Percentiles rank a stretch among this genome's conserved stretches.
These are phyloP conservation scores for Bombus impatiens DNA, from an alignment of 1,140 invertebrate genomes.

Conservation along the genomic window DNA sequence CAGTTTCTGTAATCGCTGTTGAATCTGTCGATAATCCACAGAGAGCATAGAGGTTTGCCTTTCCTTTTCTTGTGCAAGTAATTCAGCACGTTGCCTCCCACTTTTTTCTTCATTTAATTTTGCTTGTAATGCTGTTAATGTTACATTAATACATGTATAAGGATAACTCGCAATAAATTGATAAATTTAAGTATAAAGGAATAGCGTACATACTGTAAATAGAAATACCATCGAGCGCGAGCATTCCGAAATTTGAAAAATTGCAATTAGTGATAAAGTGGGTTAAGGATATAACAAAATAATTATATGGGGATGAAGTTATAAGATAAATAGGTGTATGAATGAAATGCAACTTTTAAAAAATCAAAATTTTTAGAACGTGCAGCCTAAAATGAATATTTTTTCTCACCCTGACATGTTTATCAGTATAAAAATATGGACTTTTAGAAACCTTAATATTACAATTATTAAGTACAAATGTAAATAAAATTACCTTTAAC, in stretches of 20 bases:
- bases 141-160: constrained; percentile 17
- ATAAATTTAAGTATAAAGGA: constrained; percentile 4
- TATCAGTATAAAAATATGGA: constrained; percentile 13
- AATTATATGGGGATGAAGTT: not conserved
- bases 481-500: constrained; percentile 88
- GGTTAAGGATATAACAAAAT: constrained; percentile 6
- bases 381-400: not conserved
- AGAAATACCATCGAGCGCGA: constrained; percentile 31
- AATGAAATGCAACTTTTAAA: constrained; percentile 9
- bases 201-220: constrained; percentile 58
- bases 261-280: constrained; percentile 22
- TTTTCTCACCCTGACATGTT: constrained; percentile 78
- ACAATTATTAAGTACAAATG: not conserved
- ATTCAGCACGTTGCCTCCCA: constrained; percentile 91
- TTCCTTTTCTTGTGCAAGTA: constrained; percentile 94
- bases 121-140: constrained; percentile 89
- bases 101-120: constrained; percentile 96
- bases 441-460: constrained; percentile 13
- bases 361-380: not conserved
- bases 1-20: constrained; percentile 93
- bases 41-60: constrained; percentile 96
- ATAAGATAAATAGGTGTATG: not conserved
- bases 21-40: constrained; percentile 96
- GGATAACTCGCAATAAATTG: not conserved
- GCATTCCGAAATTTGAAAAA: constrained; percentile 52